Percentiles rank a stretch among this genome's conserved stretches.
These are phyloP conservation scores for Periplaneta americana DNA, from an alignment of 1,140 invertebrate species.

Conservation along the genomic window DNA sequence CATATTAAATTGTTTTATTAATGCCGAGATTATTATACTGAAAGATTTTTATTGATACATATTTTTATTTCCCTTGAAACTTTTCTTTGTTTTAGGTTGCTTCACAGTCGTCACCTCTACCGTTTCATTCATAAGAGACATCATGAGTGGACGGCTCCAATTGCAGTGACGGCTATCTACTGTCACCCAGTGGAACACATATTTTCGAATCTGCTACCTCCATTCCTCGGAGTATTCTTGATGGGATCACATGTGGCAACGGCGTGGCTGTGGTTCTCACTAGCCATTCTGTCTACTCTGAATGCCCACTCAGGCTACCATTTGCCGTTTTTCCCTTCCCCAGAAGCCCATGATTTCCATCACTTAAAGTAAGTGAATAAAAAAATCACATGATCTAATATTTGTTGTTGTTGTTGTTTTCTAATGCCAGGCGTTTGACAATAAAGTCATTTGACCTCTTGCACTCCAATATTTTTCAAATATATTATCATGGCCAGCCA, in stretches of 20 bases:
- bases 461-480: too few relatives aligned
- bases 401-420: too few relatives aligned
- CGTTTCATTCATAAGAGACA: slow-evolving; percentile 83
- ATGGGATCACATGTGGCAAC: slow-evolving; percentile 78
- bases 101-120: slow-evolving; percentile 72
- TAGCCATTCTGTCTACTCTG: slow-evolving; percentile 74
- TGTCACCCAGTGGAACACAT: slow-evolving; percentile 85
- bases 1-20: too few relatives aligned
- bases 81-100: slow-evolving; percentile 48
- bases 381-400: too few relatives aligned
- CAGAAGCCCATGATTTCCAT: slow-evolving; percentile 89
- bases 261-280: slow-evolving; percentile 75
- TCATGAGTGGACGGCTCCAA: slow-evolving; percentile 81
- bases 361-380: slow-evolving; percentile 69
- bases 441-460: too few relatives aligned
- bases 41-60: too few relatives aligned
- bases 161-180: slow-evolving; percentile 78
- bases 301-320: slow-evolving; percentile 87
- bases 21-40: too few relatives aligned
- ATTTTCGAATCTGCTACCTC: slow-evolving; percentile 75
- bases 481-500: too few relatives aligned
- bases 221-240: slow-evolving; percentile 71
- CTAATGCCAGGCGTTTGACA: too few relatives aligned
- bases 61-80: too few relatives aligned
- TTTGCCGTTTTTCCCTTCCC: slow-evolving; percentile 80